Base-by-base conservation (phyloP, 1,140 invertebrate species). In the Drosophila rufa region DNA sequence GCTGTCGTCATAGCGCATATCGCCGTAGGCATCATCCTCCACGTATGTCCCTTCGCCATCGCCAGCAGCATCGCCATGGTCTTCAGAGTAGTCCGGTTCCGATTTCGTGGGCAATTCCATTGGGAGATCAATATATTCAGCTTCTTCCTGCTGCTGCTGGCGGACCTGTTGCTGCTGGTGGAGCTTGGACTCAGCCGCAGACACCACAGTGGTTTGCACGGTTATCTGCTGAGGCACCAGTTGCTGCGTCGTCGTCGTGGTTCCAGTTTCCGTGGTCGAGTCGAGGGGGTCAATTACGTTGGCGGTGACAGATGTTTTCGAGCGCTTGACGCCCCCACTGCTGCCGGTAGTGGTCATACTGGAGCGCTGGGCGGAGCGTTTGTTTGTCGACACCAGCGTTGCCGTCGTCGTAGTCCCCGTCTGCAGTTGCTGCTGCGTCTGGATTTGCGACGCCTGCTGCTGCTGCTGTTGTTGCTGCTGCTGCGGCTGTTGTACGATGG, bases 61-160 rank as follows among this genome's bases (percentile, higher is more conserved):
- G 40, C 92, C 92, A 9, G 78, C 91, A 22, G 91, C 92, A 45
- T 93, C 92, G 38, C 80, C 92, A 42, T 89, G 77, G 33, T 93
- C 92, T 50, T 93, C 92, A 48, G 78, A 79, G 59, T 93, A 93
- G 56, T 93, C 92, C 30, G 92, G 92, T 86, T 93, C 92, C 22
- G 92, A 91, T 84, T 93, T 93, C n/a, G 92, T 93, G 27, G 91
- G 82, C 47, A 93, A 73, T 74, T 93, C 91, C 59, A 93, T 93
- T 17, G 91, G 91, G 75, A 92, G 82, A 76, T 92, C 91, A 87
- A 92, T 92, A 51, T 86, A 92, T 74, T 92, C 91, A 30, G 86
- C 59, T 77, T 92, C 91, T 42, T 85, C 86, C 53, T 90, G 81
- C 38, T 82, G 80, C 42, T 79, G 66, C 45, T 75, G 80, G 30